Conservation (phyloP, 1,140 invertebrate genomes). For the Condylostylus longicornis region DNA sequence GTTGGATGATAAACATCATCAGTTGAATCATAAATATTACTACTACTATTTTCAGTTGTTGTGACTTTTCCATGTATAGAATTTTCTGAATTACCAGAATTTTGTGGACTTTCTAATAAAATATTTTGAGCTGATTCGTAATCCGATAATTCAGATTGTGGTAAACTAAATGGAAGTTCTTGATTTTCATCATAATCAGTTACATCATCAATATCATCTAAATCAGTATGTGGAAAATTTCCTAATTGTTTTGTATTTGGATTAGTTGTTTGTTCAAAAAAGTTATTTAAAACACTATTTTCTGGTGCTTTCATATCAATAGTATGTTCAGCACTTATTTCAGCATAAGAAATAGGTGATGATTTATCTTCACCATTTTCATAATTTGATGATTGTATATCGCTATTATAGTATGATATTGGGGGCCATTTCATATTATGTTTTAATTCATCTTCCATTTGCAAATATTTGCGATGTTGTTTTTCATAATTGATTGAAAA, state of each 20-base stretch:
- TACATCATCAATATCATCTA: background rate
- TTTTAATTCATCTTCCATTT: slow-evolving; percentile 41
- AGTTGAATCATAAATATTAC: too few relatives aligned
- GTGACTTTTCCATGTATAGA: too few relatives aligned
- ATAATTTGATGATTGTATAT: slow-evolving; percentile 11
- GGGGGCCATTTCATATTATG: slow-evolving; percentile 44
- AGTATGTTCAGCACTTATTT: slow-evolving; percentile 33
- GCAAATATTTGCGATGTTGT: slow-evolving; percentile 44
- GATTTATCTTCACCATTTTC: slow-evolving; percentile 4
- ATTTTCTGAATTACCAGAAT: too few relatives aligned
- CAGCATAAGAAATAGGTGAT: slow-evolving; percentile 23
- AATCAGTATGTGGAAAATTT: background rate
- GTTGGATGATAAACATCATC: too few relatives aligned
- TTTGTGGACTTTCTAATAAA: too few relatives aligned
- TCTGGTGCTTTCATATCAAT: slow-evolving; percentile 23
- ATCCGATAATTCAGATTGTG: too few relatives aligned
- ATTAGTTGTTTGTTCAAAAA: slow-evolving; percentile 24
- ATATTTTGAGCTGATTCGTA: too few relatives aligned
- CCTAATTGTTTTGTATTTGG: background rate
- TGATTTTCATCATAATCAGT: background rate
- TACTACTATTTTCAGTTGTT: too few relatives aligned
- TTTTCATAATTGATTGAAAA: slow-evolving; percentile 40
- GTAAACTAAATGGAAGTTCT: too few relatives aligned
- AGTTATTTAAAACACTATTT: slow-evolving; percentile 30
- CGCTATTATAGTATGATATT: slow-evolving; percentile 30